Evolutionary conservation across 92 coral and sea anemone genomes (phyloP), one percentile per base, ranked within the genome.

Genomic region (Galaxea fascicularis): DNA sequence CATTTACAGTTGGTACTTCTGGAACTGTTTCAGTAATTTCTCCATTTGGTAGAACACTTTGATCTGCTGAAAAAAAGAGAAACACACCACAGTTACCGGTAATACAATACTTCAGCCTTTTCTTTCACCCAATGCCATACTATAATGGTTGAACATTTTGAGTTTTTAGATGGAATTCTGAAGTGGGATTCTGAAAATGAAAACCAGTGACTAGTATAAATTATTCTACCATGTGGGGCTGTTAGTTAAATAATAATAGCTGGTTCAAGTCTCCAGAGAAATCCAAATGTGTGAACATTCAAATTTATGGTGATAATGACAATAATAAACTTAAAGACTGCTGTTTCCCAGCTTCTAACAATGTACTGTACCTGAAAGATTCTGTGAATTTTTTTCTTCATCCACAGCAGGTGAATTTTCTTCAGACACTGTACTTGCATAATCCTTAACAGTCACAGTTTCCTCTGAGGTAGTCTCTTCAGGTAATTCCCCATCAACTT

Each of bases 1-100:
- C 86, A 82, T 82, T 82, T 9, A 60, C 58, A 39, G 64, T 70
- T 0, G 78, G 77, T 53, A 53, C 58, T 71, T 82, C 78, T 57
- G 78, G 77, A 44, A 15, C 22, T 24, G 77, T 41, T 25, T 25
- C 86, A 57, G 12, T 54, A 0, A 82, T 44, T 71, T 82, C 78
- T 24, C 78, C 78, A 82, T 82, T 71, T 56, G 86, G 10, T 18
- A 71, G 28, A 67, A 79, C 51, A 52, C 66, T 65, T 22, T 66
- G 65, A 79, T 79, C 84, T 79, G 59, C 5, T 65, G 1, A 17
- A 79, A 79, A 65, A 29, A 41, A 35, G 63, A 35, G n/a, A 57
- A 58, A 31, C 11, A 57, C 63, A 27, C 11, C 20, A 28, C 7
- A 28, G 70, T 21, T 11, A 63, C 7, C 5, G 9, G 3, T 8